These are phyloP conservation scores for Sebastes alutus DNA, from an alignment of 2,797 vertebrate species.

Conservation along the genomic window DNA sequence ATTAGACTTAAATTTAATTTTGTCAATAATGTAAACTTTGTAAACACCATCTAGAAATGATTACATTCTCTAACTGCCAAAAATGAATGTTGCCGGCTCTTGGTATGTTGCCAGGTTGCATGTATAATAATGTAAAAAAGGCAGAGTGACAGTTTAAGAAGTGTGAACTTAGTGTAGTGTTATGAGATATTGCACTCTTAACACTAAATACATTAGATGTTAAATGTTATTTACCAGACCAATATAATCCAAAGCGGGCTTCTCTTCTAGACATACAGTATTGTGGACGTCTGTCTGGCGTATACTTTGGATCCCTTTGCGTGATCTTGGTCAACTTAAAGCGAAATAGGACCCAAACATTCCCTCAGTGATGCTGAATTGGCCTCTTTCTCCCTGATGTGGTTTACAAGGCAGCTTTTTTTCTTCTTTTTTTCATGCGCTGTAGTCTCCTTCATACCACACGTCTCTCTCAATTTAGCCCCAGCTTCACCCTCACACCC, in stretches of 20 bases:
- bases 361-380: slow-evolving; percentile 55
- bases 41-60: neutral
- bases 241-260: neutral
- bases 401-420: slow-evolving; percentile 45
- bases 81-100: neutral
- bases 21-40: neutral
- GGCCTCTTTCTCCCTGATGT: slow-evolving; percentile 64
- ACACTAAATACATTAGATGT: neutral
- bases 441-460: slow-evolving; percentile 48
- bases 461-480: slow-evolving; percentile 61
- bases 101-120: neutral
- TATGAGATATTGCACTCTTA: neutral
- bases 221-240: neutral
- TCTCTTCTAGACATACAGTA: neutral
- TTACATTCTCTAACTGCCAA: neutral
- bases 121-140: neutral
- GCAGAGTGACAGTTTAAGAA: neutral
- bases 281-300: neutral
- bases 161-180: neutral
- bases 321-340: slow-evolving; percentile 30
- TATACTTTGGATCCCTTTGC: slow-evolving; percentile 3
- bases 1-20: neutral
- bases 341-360: slow-evolving; percentile 37
- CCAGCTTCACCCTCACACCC: slow-evolving; percentile 53
- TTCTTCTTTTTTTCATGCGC: slow-evolving; percentile 23